Base-by-base conservation (phyloP, 2,113 vertebrate species). In the Melanerpes formicivorus region DNA sequence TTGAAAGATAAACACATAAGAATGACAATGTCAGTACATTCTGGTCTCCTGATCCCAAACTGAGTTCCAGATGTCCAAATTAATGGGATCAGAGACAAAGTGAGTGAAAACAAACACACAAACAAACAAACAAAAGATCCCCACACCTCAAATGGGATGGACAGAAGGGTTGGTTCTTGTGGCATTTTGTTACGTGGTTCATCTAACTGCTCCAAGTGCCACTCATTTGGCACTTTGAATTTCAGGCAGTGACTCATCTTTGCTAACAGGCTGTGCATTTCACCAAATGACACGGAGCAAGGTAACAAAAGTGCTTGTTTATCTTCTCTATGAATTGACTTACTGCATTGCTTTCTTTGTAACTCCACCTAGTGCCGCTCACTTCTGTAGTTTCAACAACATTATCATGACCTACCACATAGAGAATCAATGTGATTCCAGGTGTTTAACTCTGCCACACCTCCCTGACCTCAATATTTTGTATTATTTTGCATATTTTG, bases 401-500 rank as follows among this genome's bases (percentile, higher is more conserved):
- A 27, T 65, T 42, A 22, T 26, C 42, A 72, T 29, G 23, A 32
- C 12, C 11, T 58, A 9, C 4, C 34, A 62, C 6, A 34, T 3
- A 10, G 9, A 90, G 11, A 80, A 81, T 1, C 9, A 59, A 7
- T 12, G 12, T 10, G 18, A 59, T 37, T 62, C 19, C 46, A 83
- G 6, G n/a, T 70, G 87, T 82, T 50, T 19, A 77, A 50, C 26
- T 42, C 30, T 19, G 21, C 11, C 6, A 64, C 14, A 58, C n/a
- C 22, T 55, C 11, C 10, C 8, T 0, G 0, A 14, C n/a, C 21
- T 48, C 6, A 19, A 7, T 34, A 62, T n/a, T 56, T 56, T 69
- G 2, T 14, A n/a, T 58, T 32, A 16, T 37, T 75, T 78, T 58
- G 4, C 1, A 81, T 64, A 58, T 34, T 64, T 95, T 87, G 9